A percentile compares a stretch with the other conserved stretches of the same genome.
These are phyloP conservation scores for Actinostola sp. DNA, from an alignment of 92 coral and sea anemone genomes.

Conservation along the genomic window DNA sequence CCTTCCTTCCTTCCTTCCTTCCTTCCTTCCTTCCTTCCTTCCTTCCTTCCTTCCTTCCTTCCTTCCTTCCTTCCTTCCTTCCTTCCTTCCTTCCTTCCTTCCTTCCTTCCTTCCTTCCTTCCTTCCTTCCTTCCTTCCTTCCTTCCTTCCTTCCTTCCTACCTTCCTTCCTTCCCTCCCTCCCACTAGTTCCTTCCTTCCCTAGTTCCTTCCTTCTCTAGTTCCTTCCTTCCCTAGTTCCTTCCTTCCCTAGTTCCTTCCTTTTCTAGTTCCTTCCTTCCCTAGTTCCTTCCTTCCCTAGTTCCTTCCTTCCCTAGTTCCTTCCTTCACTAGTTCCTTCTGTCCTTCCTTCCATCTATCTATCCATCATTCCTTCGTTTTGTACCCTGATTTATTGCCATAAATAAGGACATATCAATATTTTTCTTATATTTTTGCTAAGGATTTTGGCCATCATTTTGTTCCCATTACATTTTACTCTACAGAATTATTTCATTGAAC, in stretches of 20 bases:
- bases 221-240: background rate
- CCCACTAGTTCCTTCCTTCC: background rate
- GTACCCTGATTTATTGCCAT: too few relatives aligned
- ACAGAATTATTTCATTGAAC: conserved; percentile 83
- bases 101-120: conserved; percentile 10
- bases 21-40: background rate
- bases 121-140: background rate
- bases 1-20: background rate
- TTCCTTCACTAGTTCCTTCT: background rate
- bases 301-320: background rate
- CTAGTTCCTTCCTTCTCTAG: background rate
- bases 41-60: background rate
- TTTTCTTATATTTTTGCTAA: background rate
- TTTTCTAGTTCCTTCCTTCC: too few relatives aligned
- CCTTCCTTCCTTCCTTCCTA: background rate
- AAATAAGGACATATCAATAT: background rate
- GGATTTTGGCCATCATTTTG: conserved; percentile 13
- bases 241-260: too few relatives aligned
- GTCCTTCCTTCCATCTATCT: background rate
- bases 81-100: background rate
- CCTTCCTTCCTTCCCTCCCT: conserved; percentile 7
- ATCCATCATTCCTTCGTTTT: too few relatives aligned
- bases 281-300: too few relatives aligned
- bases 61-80: background rate
- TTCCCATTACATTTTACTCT: conserved; percentile 38